Conservation (phyloP, 1,140 invertebrate species). For the Carposina sasakii region DNA sequence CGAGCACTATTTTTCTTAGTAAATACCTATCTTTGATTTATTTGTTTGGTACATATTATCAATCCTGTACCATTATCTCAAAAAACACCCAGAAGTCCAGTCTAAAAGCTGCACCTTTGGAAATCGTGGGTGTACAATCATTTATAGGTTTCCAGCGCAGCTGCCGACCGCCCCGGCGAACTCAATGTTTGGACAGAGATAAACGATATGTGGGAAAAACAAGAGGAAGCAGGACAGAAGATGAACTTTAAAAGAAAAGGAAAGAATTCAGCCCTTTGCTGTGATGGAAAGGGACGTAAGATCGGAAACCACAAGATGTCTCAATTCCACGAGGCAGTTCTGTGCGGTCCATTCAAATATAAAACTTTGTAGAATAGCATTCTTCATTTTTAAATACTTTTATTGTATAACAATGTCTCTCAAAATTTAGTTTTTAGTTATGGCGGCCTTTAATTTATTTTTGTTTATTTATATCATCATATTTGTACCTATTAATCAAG, state of each 20-base stretch:
- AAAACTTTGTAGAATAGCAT: slow-evolving; percentile 59
- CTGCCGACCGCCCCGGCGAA: slow-evolving; percentile 51
- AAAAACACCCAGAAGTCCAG: slow-evolving; percentile 22
- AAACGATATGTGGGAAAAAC: slow-evolving; percentile 52
- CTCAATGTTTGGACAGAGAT: slow-evolving; percentile 68
- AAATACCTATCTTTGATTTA: no score
- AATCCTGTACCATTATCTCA: no score
- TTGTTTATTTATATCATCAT: no score
- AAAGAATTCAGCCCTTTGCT: slow-evolving; percentile 36
- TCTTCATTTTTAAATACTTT: slow-evolving; percentile 52
- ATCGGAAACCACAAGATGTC: slow-evolving; percentile 72
- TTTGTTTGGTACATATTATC: no score
- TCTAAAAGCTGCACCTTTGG: slow-evolving; percentile 33
- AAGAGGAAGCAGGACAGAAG: slow-evolving; percentile 48
- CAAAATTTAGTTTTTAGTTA: no score
- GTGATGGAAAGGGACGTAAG: slow-evolving; percentile 49
- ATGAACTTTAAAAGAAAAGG: slow-evolving; percentile 56
- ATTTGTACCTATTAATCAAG: no score
- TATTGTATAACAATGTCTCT: no score
- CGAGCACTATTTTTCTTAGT: no score
- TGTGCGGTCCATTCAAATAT: slow-evolving; percentile 64
- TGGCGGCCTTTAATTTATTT: no score
- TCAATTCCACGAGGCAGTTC: slow-evolving; percentile 66
- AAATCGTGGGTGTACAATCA: slow-evolving; percentile 61
- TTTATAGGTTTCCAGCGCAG: slow-evolving; percentile 65